Evolutionary conservation across 92 coral and sea anemone species (phyloP).

Genomic region (Blastomussa wellsi): DNA sequence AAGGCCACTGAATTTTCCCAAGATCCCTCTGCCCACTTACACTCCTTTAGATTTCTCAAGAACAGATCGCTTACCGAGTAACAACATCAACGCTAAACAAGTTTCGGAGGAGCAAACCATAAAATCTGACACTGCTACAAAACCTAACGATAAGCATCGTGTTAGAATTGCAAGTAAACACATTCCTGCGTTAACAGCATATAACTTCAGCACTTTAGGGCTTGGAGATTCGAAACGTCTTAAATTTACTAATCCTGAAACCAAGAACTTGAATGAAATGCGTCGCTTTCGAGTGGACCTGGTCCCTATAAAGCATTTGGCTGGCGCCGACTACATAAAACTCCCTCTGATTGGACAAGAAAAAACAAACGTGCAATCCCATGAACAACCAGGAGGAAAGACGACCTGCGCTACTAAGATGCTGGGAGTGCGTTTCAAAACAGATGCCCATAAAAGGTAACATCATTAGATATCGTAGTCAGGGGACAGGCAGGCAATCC

Average conservation of each 20-base stretch:
- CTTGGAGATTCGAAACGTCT: constrained; percentile 11
- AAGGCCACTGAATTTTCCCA: constrained; percentile 39
- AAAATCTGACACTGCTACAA: background rate
- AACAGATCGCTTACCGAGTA: background rate
- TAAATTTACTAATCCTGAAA: constrained; percentile 14
- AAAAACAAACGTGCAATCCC: background rate
- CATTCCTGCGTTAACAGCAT: constrained; percentile 28
- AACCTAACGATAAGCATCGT: background rate
- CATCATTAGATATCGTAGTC: background rate
- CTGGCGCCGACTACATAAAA: constrained; percentile 1
- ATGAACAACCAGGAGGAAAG: background rate
- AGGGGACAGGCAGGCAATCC: too few relatives aligned
- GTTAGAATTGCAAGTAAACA: constrained; percentile 17
- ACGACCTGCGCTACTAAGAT: constrained; percentile 32
- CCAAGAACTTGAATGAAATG: constrained; percentile 12
- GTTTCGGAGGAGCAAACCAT: background rate
- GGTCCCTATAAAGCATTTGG: constrained; percentile 7
- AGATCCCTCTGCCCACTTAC: constrained; percentile 36
- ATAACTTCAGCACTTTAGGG: constrained; percentile 1
- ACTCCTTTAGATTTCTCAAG: constrained; percentile 23
- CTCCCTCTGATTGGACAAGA: constrained; percentile 30
- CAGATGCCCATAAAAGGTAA: constrained; percentile 74
- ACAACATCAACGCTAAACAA: background rate
- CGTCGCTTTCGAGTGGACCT: constrained; percentile 9
- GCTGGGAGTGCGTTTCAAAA: constrained; percentile 66